Evolutionary conservation across 2,797 vertebrate species (phyloP).

Genomic region (Rhinichthys osculus): DNA sequence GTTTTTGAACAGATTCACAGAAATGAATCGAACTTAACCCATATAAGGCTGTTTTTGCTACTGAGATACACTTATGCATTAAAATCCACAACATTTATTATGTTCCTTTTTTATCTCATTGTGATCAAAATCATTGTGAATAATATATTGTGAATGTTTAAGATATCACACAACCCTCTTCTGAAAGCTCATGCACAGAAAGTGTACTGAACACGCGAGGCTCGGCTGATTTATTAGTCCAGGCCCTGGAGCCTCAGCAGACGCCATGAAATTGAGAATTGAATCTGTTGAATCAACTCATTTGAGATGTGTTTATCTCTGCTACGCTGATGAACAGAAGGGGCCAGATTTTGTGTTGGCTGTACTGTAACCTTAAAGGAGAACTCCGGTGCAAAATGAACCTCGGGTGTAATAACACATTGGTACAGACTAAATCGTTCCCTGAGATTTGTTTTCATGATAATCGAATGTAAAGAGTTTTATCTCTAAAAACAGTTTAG

Average conservation of each 20-base stretch:
- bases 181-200: not conserved
- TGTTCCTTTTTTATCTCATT: not conserved
- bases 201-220: not conserved
- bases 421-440: no score
- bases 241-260: not conserved
- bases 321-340: conserved; percentile 7
- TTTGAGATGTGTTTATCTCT: conserved; percentile 22
- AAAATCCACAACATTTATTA: not conserved
- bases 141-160: not conserved
- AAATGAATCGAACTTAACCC: not conserved
- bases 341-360: conserved; percentile 19
- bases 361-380: not conserved
- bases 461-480: no score
- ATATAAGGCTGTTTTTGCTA: not conserved
- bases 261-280: conserved; percentile 13
- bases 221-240: conserved; percentile 10
- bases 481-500: no score
- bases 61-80: not conserved
- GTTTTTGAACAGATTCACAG: not conserved
- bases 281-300: not conserved
- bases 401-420: no score
- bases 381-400: no score
- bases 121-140: not conserved
- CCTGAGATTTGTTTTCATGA: no score
- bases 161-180: not conserved